These are phyloP conservation scores for Gymnorhina tibicen DNA, from an alignment of 2,113 vertebrate species.

Conservation along the genomic window DNA sequence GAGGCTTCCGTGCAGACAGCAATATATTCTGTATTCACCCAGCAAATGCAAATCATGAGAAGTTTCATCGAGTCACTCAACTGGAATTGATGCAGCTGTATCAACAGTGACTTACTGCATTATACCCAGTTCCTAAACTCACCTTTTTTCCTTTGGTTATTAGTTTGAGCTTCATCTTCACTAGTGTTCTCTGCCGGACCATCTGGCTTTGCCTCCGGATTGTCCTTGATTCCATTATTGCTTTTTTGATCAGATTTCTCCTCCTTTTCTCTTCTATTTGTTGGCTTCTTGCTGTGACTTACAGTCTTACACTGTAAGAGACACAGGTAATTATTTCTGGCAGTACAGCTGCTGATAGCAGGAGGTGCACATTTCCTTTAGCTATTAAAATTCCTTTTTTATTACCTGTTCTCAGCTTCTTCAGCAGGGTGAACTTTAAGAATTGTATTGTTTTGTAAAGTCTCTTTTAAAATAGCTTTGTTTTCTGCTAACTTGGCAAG, in stretches of 20 bases:
- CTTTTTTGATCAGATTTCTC: constrained; percentile 80
- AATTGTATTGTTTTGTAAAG: not conserved
- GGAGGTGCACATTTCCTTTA: not conserved
- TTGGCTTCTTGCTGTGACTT: constrained; percentile 76
- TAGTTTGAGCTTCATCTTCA: constrained; percentile 76
- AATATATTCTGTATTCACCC: not conserved
- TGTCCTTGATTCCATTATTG: constrained; percentile 86
- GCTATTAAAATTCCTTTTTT: not conserved
- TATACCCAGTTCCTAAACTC: not conserved
- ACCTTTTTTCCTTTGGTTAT: constrained; percentile 85
- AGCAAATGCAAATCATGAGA: not conserved
- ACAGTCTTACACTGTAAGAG: constrained; percentile 79
- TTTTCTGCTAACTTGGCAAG: not conserved
- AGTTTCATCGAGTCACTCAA: not conserved
- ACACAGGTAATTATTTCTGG: constrained; percentile 27
- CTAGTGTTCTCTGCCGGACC: constrained; percentile 66
- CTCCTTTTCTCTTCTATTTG: constrained; percentile 78
- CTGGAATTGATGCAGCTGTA: not conserved
- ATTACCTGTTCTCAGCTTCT: not conserved
- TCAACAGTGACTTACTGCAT: not conserved
- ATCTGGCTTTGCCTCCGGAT: constrained; percentile 75
- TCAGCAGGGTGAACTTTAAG: not conserved
- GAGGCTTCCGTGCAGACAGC: not conserved
- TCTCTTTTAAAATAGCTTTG: not conserved
- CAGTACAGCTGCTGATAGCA: not conserved